phyloP scores from a whole-genome alignment of 2,113 vertebrate genomes.

The Mugil cephalus region DNA sequence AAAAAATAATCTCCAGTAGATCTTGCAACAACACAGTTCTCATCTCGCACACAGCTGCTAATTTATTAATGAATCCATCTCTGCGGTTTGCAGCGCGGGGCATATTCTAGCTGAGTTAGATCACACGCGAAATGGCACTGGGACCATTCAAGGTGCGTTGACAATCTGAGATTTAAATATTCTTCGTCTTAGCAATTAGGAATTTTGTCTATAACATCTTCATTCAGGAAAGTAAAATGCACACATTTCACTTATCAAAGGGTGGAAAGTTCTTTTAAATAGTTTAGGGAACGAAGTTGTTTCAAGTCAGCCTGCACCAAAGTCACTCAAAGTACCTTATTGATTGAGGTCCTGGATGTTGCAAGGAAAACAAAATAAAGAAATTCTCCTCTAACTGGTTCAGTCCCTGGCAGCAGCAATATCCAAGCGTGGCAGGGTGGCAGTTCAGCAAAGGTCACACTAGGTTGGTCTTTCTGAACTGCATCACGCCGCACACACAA shows the following conservation, averaged over 20 bases:
- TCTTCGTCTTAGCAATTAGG: background rate
- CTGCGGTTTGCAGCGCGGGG: constrained; percentile 10
- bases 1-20: constrained; percentile 15
- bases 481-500: no score
- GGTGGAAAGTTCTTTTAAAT: no score
- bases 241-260: no score
- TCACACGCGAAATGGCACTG: background rate
- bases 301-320: background rate
- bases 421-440: constrained; percentile 8
- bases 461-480: no score
- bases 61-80: constrained; percentile 39
- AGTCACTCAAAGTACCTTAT: constrained; percentile 7
- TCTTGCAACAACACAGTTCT: constrained; percentile 24
- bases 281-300: no score
- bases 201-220: no score
- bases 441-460: constrained; percentile 23
- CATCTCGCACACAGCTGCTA: constrained; percentile 35
- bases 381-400: background rate
- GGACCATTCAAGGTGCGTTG: background rate
- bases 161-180: constrained; percentile 7
- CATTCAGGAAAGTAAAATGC: no score
- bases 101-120: constrained; percentile 6
- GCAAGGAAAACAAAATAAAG: no score
- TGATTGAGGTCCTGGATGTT: constrained; percentile 2
- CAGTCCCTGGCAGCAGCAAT: constrained; percentile 10